Evolutionary conservation across 2,888 invertebrate genomes (phyloP).

Genomic region (Caenorhabditis japonica): DNA sequence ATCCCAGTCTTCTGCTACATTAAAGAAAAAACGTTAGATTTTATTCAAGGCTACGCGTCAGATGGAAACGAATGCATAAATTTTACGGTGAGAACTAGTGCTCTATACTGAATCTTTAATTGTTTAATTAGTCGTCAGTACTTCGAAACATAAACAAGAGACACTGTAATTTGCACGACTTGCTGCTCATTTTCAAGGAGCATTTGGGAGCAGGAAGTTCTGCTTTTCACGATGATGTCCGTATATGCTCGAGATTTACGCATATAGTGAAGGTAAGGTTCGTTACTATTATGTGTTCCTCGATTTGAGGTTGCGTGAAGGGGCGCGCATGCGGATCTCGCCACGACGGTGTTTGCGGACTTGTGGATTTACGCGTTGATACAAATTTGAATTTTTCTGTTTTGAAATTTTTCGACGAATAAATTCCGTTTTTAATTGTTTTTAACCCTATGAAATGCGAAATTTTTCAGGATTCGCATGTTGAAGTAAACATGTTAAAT

Average conservation of each 20-base stretch:
- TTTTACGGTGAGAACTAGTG: constrained; percentile 5
- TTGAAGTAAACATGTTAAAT: too few relatives aligned
- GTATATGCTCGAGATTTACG: constrained; percentile 30
- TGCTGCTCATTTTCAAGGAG: constrained; percentile 41
- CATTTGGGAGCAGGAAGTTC: constrained; percentile 26
- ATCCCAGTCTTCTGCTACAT: constrained; percentile 42
- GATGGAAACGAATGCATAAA: constrained; percentile 25
- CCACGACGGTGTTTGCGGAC: too few relatives aligned
- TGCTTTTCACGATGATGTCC: constrained; percentile 38
- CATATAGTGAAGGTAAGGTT: constrained; percentile 9
- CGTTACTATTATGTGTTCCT: too few relatives aligned
- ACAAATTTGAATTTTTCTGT: too few relatives aligned
- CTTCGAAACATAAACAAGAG: constrained; percentile 27
- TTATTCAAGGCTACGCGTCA: constrained; percentile 34
- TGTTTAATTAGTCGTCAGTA: constrained; percentile 10
- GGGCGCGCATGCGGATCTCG: too few relatives aligned
- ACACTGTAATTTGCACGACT: constrained; percentile 21
- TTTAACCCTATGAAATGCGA: too few relatives aligned
- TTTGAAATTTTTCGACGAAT: too few relatives aligned
- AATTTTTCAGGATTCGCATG: too few relatives aligned
- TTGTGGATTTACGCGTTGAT: too few relatives aligned
- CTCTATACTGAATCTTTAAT: neutral
- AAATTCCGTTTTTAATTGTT: too few relatives aligned
- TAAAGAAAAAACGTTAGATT: constrained; percentile 9
- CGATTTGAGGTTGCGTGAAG: too few relatives aligned